phyloP scores from a whole-genome alignment of 2,797 vertebrate genomes.

The Acropternis orthonyx region DNA sequence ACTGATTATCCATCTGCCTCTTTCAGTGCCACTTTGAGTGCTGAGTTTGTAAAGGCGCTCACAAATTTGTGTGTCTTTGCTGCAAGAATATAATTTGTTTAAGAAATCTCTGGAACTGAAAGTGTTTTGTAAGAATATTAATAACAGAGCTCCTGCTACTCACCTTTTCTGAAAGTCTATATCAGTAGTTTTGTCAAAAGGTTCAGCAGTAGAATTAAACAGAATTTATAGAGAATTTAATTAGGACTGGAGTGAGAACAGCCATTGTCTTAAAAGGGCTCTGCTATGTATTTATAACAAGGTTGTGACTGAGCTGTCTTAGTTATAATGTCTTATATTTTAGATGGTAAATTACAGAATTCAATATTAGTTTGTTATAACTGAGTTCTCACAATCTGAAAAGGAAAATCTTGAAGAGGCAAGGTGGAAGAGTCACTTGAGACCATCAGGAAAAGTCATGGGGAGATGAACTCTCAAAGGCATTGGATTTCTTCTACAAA shows the following conservation, averaged over 20 bases:
- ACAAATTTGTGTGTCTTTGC: not conserved
- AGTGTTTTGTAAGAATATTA: not conserved
- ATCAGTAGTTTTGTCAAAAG: not conserved
- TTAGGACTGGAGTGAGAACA: not conserved
- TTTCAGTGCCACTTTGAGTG: too few relatives aligned
- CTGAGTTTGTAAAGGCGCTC: not conserved
- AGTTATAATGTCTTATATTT: not conserved
- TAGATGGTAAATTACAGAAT: conserved; percentile 12
- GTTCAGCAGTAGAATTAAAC: not conserved
- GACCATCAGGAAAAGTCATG: not conserved
- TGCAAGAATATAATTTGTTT: not conserved
- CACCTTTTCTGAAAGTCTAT: not conserved
- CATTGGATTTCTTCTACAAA: not conserved
- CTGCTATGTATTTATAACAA: not conserved
- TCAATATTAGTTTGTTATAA: not conserved
- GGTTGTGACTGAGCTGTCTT: conserved; percentile 2
- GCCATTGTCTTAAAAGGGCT: not conserved
- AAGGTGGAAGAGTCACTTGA: not conserved
- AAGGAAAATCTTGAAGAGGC: not conserved
- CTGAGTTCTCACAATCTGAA: not conserved
- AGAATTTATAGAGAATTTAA: not conserved
- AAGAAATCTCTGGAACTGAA: not conserved
- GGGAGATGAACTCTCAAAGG: not conserved
- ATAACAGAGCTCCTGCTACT: not conserved
- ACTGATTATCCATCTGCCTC: not conserved